Evolutionary conservation across 1,140 invertebrate genomes (phyloP).

Genomic region (Pseudomyrmex gracilis): DNA sequence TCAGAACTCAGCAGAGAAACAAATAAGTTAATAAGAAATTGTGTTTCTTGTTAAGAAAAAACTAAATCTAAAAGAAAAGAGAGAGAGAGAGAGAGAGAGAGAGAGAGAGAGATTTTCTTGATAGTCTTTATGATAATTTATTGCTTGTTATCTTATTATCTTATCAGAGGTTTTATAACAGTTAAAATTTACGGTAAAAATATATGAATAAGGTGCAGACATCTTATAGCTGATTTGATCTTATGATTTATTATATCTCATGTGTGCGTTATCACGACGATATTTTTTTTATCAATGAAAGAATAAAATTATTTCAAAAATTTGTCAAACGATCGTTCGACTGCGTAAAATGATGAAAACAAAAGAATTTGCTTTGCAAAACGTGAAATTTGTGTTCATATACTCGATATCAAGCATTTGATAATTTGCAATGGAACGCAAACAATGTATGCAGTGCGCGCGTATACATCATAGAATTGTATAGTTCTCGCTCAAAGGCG

Average conservation of each 20-base stretch:
- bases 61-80: neutral
- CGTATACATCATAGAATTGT: neutral
- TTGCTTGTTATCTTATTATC: slow-evolving; percentile 1
- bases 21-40: too few species aligned
- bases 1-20: neutral
- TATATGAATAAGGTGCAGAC: slow-evolving; percentile 44
- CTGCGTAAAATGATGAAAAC: slow-evolving; percentile 18
- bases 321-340: slow-evolving; percentile 19
- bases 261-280: slow-evolving; percentile 5
- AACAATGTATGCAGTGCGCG: neutral
- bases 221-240: slow-evolving; percentile 38
- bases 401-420: neutral
- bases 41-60: too few species aligned
- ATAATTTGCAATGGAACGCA: neutral
- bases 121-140: slow-evolving; percentile 42
- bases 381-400: neutral
- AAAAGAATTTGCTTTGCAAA: neutral
- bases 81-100: slow-evolving; percentile 11
- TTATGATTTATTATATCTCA: slow-evolving; percentile 39
- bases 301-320: slow-evolving; percentile 11
- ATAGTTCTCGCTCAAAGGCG: neutral
- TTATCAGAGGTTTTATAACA: slow-evolving; percentile 33
- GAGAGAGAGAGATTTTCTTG: slow-evolving; percentile 26
- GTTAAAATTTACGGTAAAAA: slow-evolving; percentile 50
- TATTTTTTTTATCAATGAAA: slow-evolving; percentile 26